These are phyloP conservation scores for Struthio camelus DNA, from an alignment of 2,113 vertebrate genomes.

Conservation along the genomic window DNA sequence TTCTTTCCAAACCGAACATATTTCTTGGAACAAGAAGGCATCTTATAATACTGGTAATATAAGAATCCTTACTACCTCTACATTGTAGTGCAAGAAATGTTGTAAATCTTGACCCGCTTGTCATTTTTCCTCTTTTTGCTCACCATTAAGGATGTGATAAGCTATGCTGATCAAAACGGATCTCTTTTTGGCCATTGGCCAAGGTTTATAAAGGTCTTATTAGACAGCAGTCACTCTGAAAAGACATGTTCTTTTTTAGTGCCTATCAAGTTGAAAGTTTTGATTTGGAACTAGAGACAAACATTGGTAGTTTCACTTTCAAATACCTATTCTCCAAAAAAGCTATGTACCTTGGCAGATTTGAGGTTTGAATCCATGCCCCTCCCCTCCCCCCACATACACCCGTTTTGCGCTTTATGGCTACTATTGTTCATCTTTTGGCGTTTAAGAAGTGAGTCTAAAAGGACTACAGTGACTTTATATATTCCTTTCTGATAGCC, in stretches of 20 bases:
- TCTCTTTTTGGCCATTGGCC: neutral
- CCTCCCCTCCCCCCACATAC: accelerated
- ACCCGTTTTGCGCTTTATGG: neutral
- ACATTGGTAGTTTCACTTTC: neutral
- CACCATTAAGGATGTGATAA: neutral
- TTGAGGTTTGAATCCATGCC: neutral
- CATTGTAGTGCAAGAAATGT: neutral
- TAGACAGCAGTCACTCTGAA: neutral
- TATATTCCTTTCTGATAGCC: neutral
- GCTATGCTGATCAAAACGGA: neutral
- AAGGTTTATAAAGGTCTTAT: neutral
- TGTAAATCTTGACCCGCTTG: neutral
- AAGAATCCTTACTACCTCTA: neutral
- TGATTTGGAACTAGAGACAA: neutral
- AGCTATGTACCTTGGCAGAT: neutral
- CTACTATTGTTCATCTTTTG: neutral
- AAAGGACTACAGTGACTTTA: neutral
- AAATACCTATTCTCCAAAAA: neutral
- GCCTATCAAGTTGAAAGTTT: neutral
- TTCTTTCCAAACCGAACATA: neutral
- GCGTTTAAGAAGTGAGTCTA: neutral
- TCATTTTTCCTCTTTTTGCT: neutral
- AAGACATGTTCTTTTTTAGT: neutral
- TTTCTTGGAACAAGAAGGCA: neutral
- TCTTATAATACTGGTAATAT: neutral